Base-by-base conservation (phyloP, 2,113 vertebrate species). In the Grallaria varia region DNA sequence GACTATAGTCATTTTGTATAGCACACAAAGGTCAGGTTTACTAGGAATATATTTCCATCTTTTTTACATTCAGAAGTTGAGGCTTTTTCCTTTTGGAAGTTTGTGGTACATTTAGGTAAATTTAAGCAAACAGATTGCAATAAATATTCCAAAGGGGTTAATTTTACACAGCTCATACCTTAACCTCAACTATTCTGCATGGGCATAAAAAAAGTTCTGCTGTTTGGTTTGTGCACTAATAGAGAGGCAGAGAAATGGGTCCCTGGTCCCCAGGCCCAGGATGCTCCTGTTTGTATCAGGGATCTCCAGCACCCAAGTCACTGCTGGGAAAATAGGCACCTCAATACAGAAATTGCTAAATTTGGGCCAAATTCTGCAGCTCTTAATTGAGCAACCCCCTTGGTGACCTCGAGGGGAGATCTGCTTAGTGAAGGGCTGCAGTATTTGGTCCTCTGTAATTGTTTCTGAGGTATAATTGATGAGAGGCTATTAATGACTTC, bases 11-110 rank as follows among this genome's bases (percentile, higher is more conserved):
- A 84, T 68, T 84, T 89, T 68, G 39, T 76, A 45, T 52, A 60
- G 56, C 58, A 50, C 82, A 35, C 45, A 81, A 74, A 77, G n/a
- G 91, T 89, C 87, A 58, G 55, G 35, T 82, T 90, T 93, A 71
- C 86, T 74, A 92, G 84, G 69, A 92, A 93, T 95, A 76, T 84
- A 89, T 96, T 97, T 92, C 92, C 89, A 96, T 92, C 66, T 90
- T 91, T 82, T 82, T 81, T 92, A 80, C 67, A 77, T 83, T 93
- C 77, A 74, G 18, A 95, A 96, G 67, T 93, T 93, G 62, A 58
- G 63, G 20, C 42, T 75, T 66, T 64, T 62, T 90, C 60, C 71
- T 69, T 81, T 92, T 76, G 80, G 58, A 96, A 93, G 76, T 89
- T 93, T 73, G 53, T 45, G 45, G 84, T 72, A 68, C 23, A 14